Evolutionary conservation across 2,888 invertebrate genomes (phyloP).

Genomic region (Papilio gigon): DNA sequence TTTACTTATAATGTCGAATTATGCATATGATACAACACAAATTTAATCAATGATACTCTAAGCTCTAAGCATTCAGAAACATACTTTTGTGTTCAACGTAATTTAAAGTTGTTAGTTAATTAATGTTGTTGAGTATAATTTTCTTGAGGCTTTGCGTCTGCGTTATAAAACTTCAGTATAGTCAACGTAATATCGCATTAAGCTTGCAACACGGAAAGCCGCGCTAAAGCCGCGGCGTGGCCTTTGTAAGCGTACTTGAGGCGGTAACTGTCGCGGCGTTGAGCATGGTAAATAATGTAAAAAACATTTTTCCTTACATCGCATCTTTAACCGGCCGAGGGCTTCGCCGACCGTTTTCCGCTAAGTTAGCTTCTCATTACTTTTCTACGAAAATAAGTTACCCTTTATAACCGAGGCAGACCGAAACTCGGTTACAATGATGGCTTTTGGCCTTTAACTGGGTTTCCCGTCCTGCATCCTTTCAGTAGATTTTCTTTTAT

Average conservation of each 20-base stretch:
- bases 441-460: slow-evolving; percentile 74
- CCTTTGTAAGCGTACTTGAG: slow-evolving; percentile 63
- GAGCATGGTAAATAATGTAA: slow-evolving; percentile 63
- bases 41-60: background rate
- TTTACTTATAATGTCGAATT: background rate
- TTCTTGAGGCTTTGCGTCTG: slow-evolving; percentile 57
- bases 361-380: slow-evolving; percentile 80
- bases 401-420: slow-evolving; percentile 71
- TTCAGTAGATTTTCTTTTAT: slow-evolving; percentile 65
- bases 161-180: slow-evolving; percentile 66
- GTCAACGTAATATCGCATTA: slow-evolving; percentile 65
- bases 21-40: background rate
- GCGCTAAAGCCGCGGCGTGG: slow-evolving; percentile 54
- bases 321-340: slow-evolving; percentile 58
- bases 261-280: slow-evolving; percentile 58
- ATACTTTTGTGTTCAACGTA: slow-evolving; percentile 7
- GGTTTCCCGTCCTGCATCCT: slow-evolving; percentile 58
- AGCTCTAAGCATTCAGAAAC: background rate
- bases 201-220: slow-evolving; percentile 65
- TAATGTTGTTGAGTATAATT: slow-evolving; percentile 60
- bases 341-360: slow-evolving; percentile 71
- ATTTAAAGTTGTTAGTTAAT: slow-evolving; percentile 62
- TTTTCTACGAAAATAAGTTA: slow-evolving; percentile 76
- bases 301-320: slow-evolving; percentile 70
- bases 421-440: slow-evolving; percentile 75